A percentile compares a stretch with the other conserved stretches of the same genome.
Evolutionary conservation across 2,113 vertebrate genomes (phyloP).

Genomic region (Gila orcuttii): DNA sequence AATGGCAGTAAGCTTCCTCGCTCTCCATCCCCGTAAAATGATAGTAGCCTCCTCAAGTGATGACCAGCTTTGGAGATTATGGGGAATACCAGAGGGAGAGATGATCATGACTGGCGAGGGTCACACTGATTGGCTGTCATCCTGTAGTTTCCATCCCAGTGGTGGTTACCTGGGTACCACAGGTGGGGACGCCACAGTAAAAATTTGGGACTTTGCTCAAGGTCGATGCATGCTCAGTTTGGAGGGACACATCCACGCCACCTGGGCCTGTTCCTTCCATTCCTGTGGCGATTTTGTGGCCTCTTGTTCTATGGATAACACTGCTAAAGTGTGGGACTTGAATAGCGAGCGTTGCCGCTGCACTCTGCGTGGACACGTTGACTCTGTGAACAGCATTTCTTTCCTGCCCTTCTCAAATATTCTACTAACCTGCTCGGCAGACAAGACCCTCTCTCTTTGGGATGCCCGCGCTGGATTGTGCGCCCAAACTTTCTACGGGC

Average conservation of each 20-base stretch:
- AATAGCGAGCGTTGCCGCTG: constrained; percentile 79
- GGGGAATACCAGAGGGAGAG: constrained; percentile 73
- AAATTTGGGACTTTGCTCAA: constrained; percentile 76
- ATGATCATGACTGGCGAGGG: constrained; percentile 76
- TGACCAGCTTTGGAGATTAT: constrained; percentile 79
- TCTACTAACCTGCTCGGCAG: constrained; percentile 66
- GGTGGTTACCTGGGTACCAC: constrained; percentile 75
- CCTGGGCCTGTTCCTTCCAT: constrained; percentile 81
- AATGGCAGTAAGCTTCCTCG: constrained; percentile 77
- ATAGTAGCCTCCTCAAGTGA: constrained; percentile 74
- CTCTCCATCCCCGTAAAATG: constrained; percentile 71
- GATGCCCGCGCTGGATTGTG: constrained; percentile 70
- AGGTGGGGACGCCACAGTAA: constrained; percentile 74
- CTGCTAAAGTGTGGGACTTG: constrained; percentile 80
- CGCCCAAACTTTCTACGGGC: constrained; percentile 78
- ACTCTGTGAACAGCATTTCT: constrained; percentile 78
- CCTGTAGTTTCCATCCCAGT: constrained; percentile 81
- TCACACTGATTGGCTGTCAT: constrained; percentile 81
- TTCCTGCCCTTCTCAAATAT: constrained; percentile 76
- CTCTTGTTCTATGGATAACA: constrained; percentile 83
- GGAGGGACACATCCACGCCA: constrained; percentile 72
- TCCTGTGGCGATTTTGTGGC: constrained; percentile 80
- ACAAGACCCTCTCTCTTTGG: constrained; percentile 68
- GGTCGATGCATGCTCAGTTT: constrained; percentile 71
- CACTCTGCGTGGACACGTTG: constrained; percentile 74